Conservation (phyloP, 2,888 invertebrate species). For the Orgyia antiqua region DNA sequence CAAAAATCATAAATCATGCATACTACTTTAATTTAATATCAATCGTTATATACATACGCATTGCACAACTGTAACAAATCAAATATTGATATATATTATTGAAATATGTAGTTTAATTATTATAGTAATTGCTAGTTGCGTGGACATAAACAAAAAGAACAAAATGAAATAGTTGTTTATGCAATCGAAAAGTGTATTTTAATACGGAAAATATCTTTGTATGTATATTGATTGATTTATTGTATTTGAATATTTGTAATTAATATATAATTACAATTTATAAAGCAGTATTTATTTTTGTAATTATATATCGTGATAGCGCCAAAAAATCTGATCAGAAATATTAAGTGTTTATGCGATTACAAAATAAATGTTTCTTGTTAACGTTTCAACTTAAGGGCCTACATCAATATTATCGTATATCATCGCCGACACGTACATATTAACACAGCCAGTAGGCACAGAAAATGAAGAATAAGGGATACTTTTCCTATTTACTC, state of each 20-base stretch:
- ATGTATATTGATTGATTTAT: background rate
- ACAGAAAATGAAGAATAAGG: too few relatives aligned
- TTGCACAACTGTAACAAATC: constrained; percentile 15
- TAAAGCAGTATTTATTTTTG: background rate
- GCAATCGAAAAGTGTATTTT: too few relatives aligned
- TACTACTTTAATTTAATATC: constrained; percentile 12
- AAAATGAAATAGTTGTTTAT: background rate
- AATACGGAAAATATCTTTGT: constrained; percentile 1
- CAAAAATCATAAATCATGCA: constrained; percentile 11
- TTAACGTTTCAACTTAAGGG: too few relatives aligned
- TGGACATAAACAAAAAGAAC: background rate
- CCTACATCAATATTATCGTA: too few relatives aligned
- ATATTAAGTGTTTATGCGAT: too few relatives aligned
- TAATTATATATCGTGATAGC: background rate
- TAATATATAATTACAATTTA: constrained; percentile 6
- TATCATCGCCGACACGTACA: too few relatives aligned
- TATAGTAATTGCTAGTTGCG: constrained; percentile 8
- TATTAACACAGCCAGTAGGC: too few relatives aligned
- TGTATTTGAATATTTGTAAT: constrained; percentile 7
- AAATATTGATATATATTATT: constrained; percentile 10
- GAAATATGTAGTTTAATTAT: constrained; percentile 15
- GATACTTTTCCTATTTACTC: too few relatives aligned
- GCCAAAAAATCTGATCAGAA: too few relatives aligned
- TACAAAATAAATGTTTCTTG: too few relatives aligned
- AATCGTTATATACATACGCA: constrained; percentile 12